These are phyloP conservation scores for Spatulosminthurus flaviceps DNA, from an alignment of 2,888 invertebrate species.

Conservation along the genomic window DNA sequence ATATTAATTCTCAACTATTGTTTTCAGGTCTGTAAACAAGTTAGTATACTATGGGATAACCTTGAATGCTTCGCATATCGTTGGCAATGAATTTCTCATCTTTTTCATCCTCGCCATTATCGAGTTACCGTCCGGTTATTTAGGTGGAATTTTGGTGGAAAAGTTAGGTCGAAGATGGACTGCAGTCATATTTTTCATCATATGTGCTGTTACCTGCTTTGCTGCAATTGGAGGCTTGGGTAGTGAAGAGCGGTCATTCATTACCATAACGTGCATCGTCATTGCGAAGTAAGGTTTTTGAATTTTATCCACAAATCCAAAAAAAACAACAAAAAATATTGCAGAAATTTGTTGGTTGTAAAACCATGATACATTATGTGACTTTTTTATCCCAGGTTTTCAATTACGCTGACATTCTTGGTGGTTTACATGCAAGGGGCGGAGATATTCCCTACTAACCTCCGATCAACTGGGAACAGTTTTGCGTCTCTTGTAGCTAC, in stretches of 20 bases:
- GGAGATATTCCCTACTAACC: conserved; percentile 75
- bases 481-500: conserved; percentile 71
- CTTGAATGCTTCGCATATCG: conserved; percentile 66
- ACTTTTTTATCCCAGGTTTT: conserved; percentile 1
- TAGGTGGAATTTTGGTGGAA: conserved; percentile 71
- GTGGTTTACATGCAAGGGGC: conserved; percentile 72
- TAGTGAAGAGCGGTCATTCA: background rate
- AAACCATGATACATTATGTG: background rate
- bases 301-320: no score
- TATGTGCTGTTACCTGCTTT: conserved; percentile 58
- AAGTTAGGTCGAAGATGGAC: conserved; percentile 70
- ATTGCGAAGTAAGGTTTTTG: conserved; percentile 49
- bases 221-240: conserved; percentile 46
- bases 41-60: conserved; percentile 63
- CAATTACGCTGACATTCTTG: conserved; percentile 69
- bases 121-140: conserved; percentile 73
- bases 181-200: conserved; percentile 67
- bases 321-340: background rate
- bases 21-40: conserved; percentile 61
- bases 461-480: conserved; percentile 74
- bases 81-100: conserved; percentile 75
- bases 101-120: conserved; percentile 73
- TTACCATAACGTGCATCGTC: conserved; percentile 38
- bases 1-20: no score
- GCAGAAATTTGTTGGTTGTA: background rate